Evolutionary conservation across 2,113 vertebrate genomes (phyloP), one percentile per base, ranked within the genome.

Genomic region (Mobula hypostoma): DNA sequence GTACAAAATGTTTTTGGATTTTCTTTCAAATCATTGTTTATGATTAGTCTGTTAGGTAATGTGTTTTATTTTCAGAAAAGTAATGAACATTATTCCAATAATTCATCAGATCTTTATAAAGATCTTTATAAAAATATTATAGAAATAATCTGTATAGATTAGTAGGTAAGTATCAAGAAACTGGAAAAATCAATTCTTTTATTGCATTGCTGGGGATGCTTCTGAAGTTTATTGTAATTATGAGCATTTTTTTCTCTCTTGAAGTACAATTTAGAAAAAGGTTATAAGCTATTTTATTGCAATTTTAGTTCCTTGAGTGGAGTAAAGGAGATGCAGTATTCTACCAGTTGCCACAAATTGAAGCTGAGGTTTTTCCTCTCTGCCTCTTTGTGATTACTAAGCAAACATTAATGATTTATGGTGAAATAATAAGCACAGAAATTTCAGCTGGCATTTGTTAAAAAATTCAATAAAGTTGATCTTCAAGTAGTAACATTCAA

Each of bases 331-430:
- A 56, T 3, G 7, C 19, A 74, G 1, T 72, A 93, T 93, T 93
- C 68, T 56, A 48, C 36, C 74, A 92, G 17, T 74, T 29, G 40
- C 70, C 40, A 76, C 24, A 40, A 93, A 74, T 74, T 24, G 21
- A 76, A 29, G 19, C 40, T 24, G 68, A 48, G 27, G 40, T 40
- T 93, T 74, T 74, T 74, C 19, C 36, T 74, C 68, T 93, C 68
- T 56, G 88, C 91, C 48, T 24, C 40, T 93, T 74, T 68, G 27
- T 70, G 36, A 93, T 93, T 93, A 48, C 91, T 5, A 93, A 93
- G 91, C 66, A 74, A 40, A 76, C 90, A 93, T 93, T 74, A 93
- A 74, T 29, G 91, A 93, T 93, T 93, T 74, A 93, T 93, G 36
- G 32, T 72, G 19, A 92, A 92, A 92, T 92, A 70, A 92, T 91